Conservation (phyloP, 2,888 invertebrate species). For the Harpalus rubripes region DNA sequence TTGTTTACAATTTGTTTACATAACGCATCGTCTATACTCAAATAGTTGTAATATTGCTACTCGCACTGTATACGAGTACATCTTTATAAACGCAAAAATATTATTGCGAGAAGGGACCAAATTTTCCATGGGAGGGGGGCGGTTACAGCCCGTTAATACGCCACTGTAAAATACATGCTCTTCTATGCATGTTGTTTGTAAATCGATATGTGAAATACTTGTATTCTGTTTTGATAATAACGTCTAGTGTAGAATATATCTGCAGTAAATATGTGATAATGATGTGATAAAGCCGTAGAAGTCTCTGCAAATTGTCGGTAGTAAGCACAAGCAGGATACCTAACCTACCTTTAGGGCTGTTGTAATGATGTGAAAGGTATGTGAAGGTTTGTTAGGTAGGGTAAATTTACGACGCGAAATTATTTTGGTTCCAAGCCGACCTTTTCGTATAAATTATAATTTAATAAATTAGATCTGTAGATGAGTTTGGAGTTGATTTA, state of each 20-base stretch:
- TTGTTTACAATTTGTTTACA: too few species aligned
- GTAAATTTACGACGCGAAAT: constrained; percentile 29
- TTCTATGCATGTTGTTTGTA: too few species aligned
- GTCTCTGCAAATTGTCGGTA: not conserved
- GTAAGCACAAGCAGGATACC: not conserved
- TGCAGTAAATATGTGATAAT: not conserved
- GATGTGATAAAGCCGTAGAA: not conserved
- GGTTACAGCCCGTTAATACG: too few species aligned
- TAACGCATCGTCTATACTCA: too few species aligned
- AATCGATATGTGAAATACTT: not conserved
- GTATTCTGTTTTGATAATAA: too few species aligned
- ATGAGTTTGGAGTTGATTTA: constrained; percentile 24
- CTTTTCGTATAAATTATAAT: constrained; percentile 38
- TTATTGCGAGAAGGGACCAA: too few species aligned
- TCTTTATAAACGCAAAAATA: too few species aligned
- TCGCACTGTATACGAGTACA: too few species aligned
- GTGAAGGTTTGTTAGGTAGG: constrained; percentile 26
- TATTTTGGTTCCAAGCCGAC: constrained; percentile 15
- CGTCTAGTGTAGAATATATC: not conserved
- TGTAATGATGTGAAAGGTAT: constrained; percentile 40
- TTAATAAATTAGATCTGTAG: constrained; percentile 29
- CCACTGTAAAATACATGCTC: too few species aligned
- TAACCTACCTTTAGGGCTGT: constrained; percentile 4
- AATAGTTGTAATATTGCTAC: too few species aligned
- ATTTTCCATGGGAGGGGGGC: too few species aligned